Evolutionary conservation across 2,888 invertebrate species (phyloP).

Genomic region (Argyresthia albistria): DNA sequence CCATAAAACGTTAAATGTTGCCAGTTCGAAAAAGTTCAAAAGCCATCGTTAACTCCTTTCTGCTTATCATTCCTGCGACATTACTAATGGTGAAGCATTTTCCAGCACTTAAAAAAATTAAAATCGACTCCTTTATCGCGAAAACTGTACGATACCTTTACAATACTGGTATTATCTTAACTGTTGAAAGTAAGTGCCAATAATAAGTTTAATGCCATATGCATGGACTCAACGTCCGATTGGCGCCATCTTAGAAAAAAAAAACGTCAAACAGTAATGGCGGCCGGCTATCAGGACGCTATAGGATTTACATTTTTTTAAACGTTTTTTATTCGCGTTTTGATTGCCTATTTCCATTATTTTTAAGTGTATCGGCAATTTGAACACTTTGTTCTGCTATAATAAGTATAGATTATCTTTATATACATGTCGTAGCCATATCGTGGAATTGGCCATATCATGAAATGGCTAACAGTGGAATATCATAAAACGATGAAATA

Average conservation of each 20-base stretch:
- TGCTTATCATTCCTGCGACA: constrained; percentile 38
- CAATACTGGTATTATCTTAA: constrained; percentile 61
- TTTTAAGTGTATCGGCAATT: no score
- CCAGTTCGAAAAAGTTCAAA: constrained; percentile 35
- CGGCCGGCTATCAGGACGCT: constrained; percentile 16
- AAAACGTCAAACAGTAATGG: constrained; percentile 22
- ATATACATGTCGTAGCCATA: no score
- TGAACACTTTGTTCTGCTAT: no score
- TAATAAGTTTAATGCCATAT: constrained; percentile 54
- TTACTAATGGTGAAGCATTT: constrained; percentile 41
- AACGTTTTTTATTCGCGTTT: no score
- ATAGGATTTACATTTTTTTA: not conserved
- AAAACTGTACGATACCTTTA: constrained; percentile 54
- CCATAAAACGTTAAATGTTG: constrained; percentile 26
- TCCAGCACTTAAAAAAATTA: constrained; percentile 53
- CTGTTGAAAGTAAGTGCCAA: constrained; percentile 52
- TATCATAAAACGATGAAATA: no score
- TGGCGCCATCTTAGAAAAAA: constrained; percentile 42
- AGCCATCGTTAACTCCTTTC: constrained; percentile 19
- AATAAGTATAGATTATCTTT: no score
- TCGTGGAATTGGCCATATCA: no score
- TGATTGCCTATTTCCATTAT: no score
- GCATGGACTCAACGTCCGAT: constrained; percentile 31
- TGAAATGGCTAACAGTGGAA: no score
- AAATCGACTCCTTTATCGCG: constrained; percentile 52